Evolutionary conservation across 2,888 invertebrate species (phyloP), one percentile per base, ranked within the genome.

Genomic region (Caenorhabditis auriculariae): DNA sequence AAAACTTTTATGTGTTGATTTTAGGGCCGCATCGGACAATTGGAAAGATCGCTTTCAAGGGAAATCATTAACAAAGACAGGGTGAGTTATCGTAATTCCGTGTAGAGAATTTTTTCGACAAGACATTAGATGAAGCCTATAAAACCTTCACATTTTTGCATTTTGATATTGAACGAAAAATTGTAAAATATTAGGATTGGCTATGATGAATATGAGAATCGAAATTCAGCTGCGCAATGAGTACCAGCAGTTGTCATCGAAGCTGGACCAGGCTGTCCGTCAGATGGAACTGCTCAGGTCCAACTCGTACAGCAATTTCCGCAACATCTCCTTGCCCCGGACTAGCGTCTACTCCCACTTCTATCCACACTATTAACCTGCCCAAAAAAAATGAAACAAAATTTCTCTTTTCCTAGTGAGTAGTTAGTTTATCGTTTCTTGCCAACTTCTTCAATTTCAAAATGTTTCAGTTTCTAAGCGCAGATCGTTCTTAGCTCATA

Each of bases 221-320:
- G 19, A 17, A 17, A 28, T 78, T 72, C 61, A 79, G 78, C 69
- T 80, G 69, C 75, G 76, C 59, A 63, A 66, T 56, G 73, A 77
- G 54, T 81, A 80, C 69, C 63, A 72, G 48, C 67, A 69, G 43
- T 69, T 80, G 53, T 70, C 77, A 27, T 59, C 64, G 55, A 75
- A 80, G 60, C 71, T 80, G 29, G 76, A 81, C 48, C 77, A 81
- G 54, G 80, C 80, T 26, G 59, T 60, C 50, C 74, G 76, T 48
- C 80, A 80, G 60, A 77, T 80, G 76, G 78, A 80, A 55, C 67
- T 80, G 60, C 66, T 80, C 64, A 75, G 80, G 57, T 72, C 75
- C 32, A 72, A 70, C 51, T 76, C 73, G 46, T 80, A 80, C 65
- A 61, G 65, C 44, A 55, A 68, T 41, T 58, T 46, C 51, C 70